Percentiles rank a stretch among this genome's conserved stretches.
Evolutionary conservation across 2,113 vertebrate genomes (phyloP).

Genomic region (Leptodactylus fuscus): DNA sequence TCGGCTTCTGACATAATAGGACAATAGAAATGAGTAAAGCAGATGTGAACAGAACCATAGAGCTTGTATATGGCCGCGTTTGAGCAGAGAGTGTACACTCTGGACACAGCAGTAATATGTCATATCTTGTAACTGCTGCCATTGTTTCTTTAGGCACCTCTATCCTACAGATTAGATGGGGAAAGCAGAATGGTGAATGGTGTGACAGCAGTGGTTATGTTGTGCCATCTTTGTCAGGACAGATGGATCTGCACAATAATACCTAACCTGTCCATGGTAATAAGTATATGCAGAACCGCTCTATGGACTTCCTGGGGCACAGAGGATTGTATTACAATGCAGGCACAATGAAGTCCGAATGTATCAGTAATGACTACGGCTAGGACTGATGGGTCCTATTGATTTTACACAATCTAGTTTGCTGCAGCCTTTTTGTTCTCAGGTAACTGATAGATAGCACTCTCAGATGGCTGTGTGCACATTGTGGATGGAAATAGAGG

Average conservation of each 20-base stretch:
- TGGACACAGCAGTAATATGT: too few relatives aligned
- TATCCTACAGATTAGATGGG: too few relatives aligned
- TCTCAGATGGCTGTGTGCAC: too few relatives aligned
- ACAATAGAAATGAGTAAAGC: too few relatives aligned
- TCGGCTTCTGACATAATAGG: too few relatives aligned
- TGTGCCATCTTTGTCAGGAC: not conserved
- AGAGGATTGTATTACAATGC: not conserved
- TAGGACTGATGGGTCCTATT: not conserved
- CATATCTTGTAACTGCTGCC: too few relatives aligned
- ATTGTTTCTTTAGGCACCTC: too few relatives aligned
- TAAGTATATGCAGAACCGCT: not conserved
- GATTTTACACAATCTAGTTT: not conserved
- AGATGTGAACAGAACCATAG: too few relatives aligned
- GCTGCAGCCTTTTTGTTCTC: not conserved
- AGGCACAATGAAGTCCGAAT: not conserved
- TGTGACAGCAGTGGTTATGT: not conserved
- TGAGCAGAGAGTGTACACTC: too few relatives aligned
- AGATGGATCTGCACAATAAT: not conserved
- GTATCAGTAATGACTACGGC: not conserved
- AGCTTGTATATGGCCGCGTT: too few relatives aligned
- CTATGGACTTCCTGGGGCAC: not conserved
- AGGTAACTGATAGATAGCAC: not conserved
- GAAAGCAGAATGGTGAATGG: not conserved
- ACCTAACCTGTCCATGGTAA: not conserved
- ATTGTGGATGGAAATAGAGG: not conserved